Evolutionary conservation across 2,113 vertebrate genomes (phyloP), one percentile per base, ranked within the genome.

Genomic region (Crypturellus undulatus): DNA sequence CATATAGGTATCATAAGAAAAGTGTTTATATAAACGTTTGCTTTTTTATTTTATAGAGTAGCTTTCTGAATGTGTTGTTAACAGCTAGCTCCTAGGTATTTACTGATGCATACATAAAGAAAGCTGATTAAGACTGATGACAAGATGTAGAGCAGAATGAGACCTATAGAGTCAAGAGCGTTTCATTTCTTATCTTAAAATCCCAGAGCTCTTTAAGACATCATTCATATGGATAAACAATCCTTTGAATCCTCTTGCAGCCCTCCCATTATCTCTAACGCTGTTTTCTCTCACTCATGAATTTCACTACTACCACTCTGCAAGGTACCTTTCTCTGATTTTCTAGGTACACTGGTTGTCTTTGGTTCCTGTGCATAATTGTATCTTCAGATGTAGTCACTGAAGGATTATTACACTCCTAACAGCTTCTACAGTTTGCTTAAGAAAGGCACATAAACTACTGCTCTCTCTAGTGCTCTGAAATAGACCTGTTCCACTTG

Each of bases 161-260:
- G 2, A 62, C 4, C 25, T 40, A 79, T 4, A 54, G 12, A 45
- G 25, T 9, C 0, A 0, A 34, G 32, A 36, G 5, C 32, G 2
- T 5, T 78, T 79, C 32, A 2, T 5, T 78, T 79, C 32, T 42
- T 14, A 19, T 42, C 18, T 52, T 32, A 30, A 72, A 72, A 52
- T 45, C 5, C 4, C 62, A 15, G 21, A 24, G 42, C 28, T 12
- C 9, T 36, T 0, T 40, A 79, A 68, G 42, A 68, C n/a, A 64
- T 3, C 6, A 21, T 49, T 36, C n/a, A 59, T 0, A 36, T n/a
- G 15, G 11, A 51, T 11, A 69, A 26, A 8, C 5, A 24, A 2
- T 38, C 42, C 54, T 14, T n/a, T 58, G 11, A 10, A 12, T 77
- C 34, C 58, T 19, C 5, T 40, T 42, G 13, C 12, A 40, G 34